Base-by-base conservation (phyloP, 2,797 vertebrate genomes). In the Hoplostethus atlanticus region DNA sequence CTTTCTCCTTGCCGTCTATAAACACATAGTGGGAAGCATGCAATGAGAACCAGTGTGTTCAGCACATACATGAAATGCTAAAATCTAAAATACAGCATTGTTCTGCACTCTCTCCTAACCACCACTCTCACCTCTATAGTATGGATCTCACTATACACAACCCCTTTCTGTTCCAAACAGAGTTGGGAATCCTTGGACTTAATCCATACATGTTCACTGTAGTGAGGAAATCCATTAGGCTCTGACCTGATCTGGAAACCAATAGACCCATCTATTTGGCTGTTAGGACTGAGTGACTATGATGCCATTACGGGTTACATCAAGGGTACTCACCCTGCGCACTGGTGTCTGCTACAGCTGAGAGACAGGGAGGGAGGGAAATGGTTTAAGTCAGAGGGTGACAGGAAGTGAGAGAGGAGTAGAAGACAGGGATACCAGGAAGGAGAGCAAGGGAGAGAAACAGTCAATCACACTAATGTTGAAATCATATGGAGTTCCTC, bases 1-100 rank as follows among this genome's bases (percentile, higher is more conserved):
- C 92, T 60, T 95, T 86, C 10, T 84, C 86, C 70, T 96, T 92
- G 59, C 78, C 87, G 68, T 94, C 93, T 90, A 84, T 47, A 47
- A 76, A 79, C 17, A 73, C 1, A 12, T 1, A 38, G 68, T 1
- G 62, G 12, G 51, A 71, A 31, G 0, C 36, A 62, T 36, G 73
- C 15, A 40, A 40, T 68, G 30, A 73, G 6, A 76, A 55, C 47
- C 7, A 28, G 9, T 56, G 16, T 0, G 9, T 21, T 59, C 2
- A 61, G 44, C 53, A 50, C 44, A 50, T n/a, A 40, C 38, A 48
- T 36, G 28, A 57, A 28, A 44, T 13, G 42, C 42, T 44, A 9
- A 44, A 44, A 44, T 7, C 42, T 44, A 44, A 44, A 44, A 9
- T 12, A 9, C 2, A 34, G 34, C 6, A 4, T 34, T 34, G 34